Percentiles rank a stretch among this genome's conserved stretches.
phyloP scores from a whole-genome alignment of 1,140 invertebrate species.

The Drosophila pruinosa region DNA sequence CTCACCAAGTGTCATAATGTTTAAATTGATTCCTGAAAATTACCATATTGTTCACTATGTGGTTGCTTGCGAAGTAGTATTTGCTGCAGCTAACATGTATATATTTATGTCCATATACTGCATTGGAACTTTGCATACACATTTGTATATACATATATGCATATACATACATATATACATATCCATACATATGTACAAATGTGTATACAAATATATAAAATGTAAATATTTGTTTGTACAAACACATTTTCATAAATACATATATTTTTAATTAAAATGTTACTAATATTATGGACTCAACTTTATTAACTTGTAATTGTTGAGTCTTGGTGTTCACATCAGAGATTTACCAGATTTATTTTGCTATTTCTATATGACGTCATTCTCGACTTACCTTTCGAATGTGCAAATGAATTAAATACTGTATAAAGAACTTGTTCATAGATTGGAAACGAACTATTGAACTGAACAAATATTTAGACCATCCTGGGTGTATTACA shows the following conservation, averaged over 20 bases:
- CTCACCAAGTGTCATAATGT: slow-evolving; percentile 62
- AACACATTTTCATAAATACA: background rate
- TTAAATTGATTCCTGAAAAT: slow-evolving; percentile 22
- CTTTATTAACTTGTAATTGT: background rate
- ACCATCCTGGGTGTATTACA: too few species aligned
- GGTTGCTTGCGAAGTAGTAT: too few species aligned
- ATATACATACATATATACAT: background rate
- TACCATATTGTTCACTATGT: background rate
- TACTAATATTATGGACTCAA: background rate
- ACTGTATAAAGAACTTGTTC: background rate
- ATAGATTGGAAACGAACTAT: background rate
- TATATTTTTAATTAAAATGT: too few species aligned
- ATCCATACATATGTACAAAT: background rate
- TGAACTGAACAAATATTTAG: background rate
- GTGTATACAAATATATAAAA: background rate
- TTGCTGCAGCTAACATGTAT: background rate
- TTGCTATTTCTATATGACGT: slow-evolving; percentile 18
- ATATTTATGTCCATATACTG: background rate
- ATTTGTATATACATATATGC: background rate
- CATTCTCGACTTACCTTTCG: slow-evolving; percentile 23
- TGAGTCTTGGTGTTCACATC: background rate
- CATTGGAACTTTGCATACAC: background rate
- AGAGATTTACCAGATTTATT: background rate
- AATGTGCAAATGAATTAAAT: slow-evolving; percentile 5
- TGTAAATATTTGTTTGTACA: background rate